phyloP scores from a whole-genome alignment of 2,113 vertebrate species.

The Prionailurus bengalensis region DNA sequence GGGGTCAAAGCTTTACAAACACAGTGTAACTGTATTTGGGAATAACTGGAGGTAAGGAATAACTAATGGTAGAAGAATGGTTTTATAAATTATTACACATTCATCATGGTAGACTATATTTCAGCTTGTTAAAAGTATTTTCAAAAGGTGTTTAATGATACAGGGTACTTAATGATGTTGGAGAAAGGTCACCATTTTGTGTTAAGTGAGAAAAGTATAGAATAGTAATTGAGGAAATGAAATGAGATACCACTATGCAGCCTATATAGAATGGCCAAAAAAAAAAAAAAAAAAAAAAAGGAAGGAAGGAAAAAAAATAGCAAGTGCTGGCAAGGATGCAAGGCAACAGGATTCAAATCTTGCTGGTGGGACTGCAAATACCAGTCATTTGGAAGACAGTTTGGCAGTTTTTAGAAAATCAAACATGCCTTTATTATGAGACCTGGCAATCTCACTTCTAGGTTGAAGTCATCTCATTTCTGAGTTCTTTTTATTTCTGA shows the following conservation, averaged over 20 bases:
- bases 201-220: not conserved
- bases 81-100: not conserved
- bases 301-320: not conserved
- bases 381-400: not conserved
- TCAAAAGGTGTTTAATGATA: not conserved
- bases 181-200: not conserved
- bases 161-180: not conserved
- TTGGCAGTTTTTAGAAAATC: not conserved
- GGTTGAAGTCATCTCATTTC: not conserved
- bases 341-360: not conserved
- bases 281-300: not conserved
- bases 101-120: not conserved
- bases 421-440: not conserved
- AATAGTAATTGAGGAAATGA: not conserved
- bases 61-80: not conserved
- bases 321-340: not conserved
- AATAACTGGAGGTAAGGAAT: slow-evolving; percentile 14
- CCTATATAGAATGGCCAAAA: not conserved
- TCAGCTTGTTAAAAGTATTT: not conserved
- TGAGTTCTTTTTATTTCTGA: too few species aligned
- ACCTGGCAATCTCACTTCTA: not conserved
- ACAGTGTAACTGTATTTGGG: not conserved
- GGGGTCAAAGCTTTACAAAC: not conserved
- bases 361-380: not conserved
- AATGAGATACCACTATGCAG: not conserved